Evolutionary conservation across 1,140 invertebrate genomes (phyloP), one percentile per base, ranked within the genome.

Genomic region (Anastrepha ludens): DNA sequence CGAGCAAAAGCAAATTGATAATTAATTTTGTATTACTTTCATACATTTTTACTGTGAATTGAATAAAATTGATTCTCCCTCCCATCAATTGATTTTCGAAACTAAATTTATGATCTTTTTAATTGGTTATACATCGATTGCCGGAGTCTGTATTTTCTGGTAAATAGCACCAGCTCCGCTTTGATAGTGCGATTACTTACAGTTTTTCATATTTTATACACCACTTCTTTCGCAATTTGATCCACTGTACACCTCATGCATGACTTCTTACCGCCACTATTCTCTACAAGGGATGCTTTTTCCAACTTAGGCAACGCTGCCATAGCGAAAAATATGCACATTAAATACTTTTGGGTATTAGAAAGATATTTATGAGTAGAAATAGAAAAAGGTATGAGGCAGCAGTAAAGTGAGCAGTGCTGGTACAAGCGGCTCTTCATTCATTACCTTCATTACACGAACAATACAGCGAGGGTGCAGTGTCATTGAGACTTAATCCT

Each of bases 401-500:
- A 29, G 20, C 85, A 11, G 1, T n/a, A 20, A 41, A 67, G 7
- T 67, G 15, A 9, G 50, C 11, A 55, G 6, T 5, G 13, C 13
- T 74, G 0, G 29, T 1, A 29, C 29, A 29, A 29, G 29, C 29
- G 29, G 0, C 29, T 29, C 29, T 29, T 29, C 29, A 29, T 29
- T 29, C 29, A 29, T 6, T 29, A 67, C 65, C 44, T 50, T 74
- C 17, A 47, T 17, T 74, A 47, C 41, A 50, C 70, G 13, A 74
- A 20, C 70, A 81, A 81, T 20, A 9, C 74, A 20, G 17, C 8
- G 74, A 55, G 74, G 74, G 74, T 29, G 47, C 86, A 81, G 41
- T 87, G 89, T 89, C 88, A 89, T 89, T 65, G 59, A 91, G 87
- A 92, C 88, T 91, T 93, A 92, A 93, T 93, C 92, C 92, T 91